Evolutionary conservation across 2,797 vertebrate genomes (phyloP), one percentile per base, ranked within the genome.

Genomic region (Discoglossus pictus): DNA sequence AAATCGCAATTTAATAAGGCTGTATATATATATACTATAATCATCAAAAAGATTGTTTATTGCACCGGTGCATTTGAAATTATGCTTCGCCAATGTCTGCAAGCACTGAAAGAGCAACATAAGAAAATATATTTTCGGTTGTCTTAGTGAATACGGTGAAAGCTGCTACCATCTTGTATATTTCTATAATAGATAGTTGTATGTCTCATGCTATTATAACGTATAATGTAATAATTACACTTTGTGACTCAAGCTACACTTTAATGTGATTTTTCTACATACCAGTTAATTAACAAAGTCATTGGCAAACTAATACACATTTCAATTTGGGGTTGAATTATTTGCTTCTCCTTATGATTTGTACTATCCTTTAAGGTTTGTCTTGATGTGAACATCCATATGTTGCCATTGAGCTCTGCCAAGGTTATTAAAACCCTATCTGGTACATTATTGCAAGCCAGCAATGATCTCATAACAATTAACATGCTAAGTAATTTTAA

Each of bases 361-460:
- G 54, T 58, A 50, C 12, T 40, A 39, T 53, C 24, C 43, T 64
- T 64, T 54, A 44, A 38, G 31, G 27, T 25, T 51, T 31, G 35
- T 42, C 23, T 50, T 50, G 35, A 61, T 53, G 38, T 21, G 38
- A 40, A 18, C 20, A 44, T 61, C 65, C 46, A 59, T 63, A 70
- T 63, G 51, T 15, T 56, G 35, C 59, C 1, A 15, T 23, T 47
- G 17, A 24, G 20, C 21, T 31, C 42, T 56, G 60, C 42, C 53
- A 58, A 70, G 43, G 60, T 58, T 58, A 62, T 70, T 70, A 63
- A 51, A 58, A 56, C 47, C 43, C 42, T 62, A 55, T 62, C 31
- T 31, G 59, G 21, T 48, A 34, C 50, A 48, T 69, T 69, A 69
- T 55, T 53, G 13, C 42, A 62, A 48, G 25, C 25, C 42, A 48